Percentiles rank a stretch among this genome's conserved stretches.
Evolutionary conservation across 2,888 invertebrate genomes (phyloP).

Genomic region (Crocallis elinguaria): DNA sequence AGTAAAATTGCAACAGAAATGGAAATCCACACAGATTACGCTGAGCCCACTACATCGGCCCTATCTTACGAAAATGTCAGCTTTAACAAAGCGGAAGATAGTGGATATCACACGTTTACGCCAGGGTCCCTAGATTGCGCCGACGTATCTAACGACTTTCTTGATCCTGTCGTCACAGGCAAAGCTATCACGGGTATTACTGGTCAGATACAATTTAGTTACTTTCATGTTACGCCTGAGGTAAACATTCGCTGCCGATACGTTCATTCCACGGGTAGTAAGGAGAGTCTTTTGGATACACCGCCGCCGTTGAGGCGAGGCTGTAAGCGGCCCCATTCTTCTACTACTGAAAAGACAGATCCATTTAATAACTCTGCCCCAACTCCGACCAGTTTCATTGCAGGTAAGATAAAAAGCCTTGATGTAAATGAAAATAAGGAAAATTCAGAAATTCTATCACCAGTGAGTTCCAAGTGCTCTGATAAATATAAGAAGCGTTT

Average conservation of each 20-base stretch:
- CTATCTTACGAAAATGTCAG: conserved; percentile 56
- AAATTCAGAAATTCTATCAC: conserved; percentile 42
- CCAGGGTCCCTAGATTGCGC: conserved; percentile 69
- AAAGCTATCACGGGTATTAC: conserved; percentile 47
- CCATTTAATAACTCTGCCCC: conserved; percentile 45
- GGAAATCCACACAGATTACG: conserved; percentile 64
- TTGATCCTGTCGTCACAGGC: conserved; percentile 51
- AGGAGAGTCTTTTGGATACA: conserved; percentile 46
- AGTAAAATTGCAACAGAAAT: conserved; percentile 46
- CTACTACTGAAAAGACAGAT: conserved; percentile 46
- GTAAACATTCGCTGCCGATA: conserved; percentile 46
- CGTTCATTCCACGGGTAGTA: conserved; percentile 38
- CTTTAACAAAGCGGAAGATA: conserved; percentile 71
- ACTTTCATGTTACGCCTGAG: conserved; percentile 50
- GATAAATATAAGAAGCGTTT: conserved; percentile 41
- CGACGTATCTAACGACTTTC: conserved; percentile 60
- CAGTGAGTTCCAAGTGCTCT: conserved; percentile 35
- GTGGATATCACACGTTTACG: conserved; percentile 77
- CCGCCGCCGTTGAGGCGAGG: conserved; percentile 64
- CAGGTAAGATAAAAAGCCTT: conserved; percentile 69
- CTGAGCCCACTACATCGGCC: conserved; percentile 59
- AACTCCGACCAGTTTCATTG: conserved; percentile 74
- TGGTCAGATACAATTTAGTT: conserved; percentile 55
- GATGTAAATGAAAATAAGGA: conserved; percentile 67
- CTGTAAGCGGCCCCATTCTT: conserved; percentile 64